phyloP scores from a whole-genome alignment of 2,113 vertebrate genomes.

The Struthio camelus region DNA sequence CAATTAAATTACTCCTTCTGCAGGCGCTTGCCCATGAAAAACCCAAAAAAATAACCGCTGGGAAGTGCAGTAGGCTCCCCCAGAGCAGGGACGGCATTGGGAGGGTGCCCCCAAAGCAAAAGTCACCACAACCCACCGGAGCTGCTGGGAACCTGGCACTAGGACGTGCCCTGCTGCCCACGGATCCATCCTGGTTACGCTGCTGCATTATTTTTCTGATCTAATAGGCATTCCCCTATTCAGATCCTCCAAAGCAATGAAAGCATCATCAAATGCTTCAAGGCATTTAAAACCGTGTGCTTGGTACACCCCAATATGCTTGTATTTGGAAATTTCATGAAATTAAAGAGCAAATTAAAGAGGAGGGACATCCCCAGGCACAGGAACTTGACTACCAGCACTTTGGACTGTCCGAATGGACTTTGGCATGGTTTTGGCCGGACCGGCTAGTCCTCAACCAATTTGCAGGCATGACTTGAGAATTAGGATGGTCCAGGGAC shows the following conservation, averaged over 20 bases:
- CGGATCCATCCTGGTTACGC: not conserved
- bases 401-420: not conserved
- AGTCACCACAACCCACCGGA: not conserved
- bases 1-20: not conserved
- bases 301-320: rapidly evolving
- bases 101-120: not conserved
- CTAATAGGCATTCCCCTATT: not conserved
- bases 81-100: not conserved
- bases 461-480: not conserved
- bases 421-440: not conserved
- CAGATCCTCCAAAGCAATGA: not conserved
- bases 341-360: not conserved
- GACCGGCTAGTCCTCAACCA: not conserved
- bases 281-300: not conserved
- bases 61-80: slow-evolving; percentile 16
- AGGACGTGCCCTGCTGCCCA: rapidly evolving
- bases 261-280: not conserved
- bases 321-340: not conserved
- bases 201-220: not conserved
- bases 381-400: not conserved
- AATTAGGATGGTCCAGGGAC: not conserved
- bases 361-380: not conserved
- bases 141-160: rapidly evolving
- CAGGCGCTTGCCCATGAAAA: not conserved
- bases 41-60: not conserved